Conservation (phyloP, 2,113 vertebrate genomes). For the Pitta sordida region DNA sequence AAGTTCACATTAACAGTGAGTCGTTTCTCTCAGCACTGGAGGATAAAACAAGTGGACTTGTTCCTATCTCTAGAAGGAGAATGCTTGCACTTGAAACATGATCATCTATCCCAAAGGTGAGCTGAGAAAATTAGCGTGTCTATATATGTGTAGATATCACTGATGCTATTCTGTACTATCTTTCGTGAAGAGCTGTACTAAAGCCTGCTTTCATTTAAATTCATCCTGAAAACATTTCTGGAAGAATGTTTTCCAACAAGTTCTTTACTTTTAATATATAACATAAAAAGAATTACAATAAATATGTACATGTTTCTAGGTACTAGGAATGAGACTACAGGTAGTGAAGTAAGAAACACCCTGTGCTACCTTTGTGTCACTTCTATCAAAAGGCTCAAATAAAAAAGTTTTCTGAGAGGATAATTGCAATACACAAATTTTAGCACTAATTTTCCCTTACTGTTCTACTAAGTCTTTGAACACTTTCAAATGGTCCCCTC, state of each 20-base stretch:
- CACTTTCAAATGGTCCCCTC: neutral
- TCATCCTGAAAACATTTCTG: neutral
- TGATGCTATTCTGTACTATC: neutral
- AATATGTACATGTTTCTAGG: neutral
- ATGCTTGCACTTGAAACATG: neutral
- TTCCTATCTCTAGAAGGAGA: neutral
- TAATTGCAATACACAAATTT: neutral
- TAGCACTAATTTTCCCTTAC: neutral
- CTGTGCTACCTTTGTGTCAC: neutral
- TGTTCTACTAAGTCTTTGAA: neutral
- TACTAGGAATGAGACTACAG: neutral
- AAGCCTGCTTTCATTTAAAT: no score
- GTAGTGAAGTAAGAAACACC: neutral
- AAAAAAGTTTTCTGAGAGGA: neutral
- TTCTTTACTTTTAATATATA: neutral
- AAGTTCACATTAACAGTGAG: neutral
- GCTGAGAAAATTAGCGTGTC: neutral
- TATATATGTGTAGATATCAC: neutral
- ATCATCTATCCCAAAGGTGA: neutral
- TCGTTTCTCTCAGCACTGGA: neutral
- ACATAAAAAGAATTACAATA: neutral
- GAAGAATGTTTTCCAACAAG: neutral
- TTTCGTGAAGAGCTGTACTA: neutral
- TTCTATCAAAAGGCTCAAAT: neutral
- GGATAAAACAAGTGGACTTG: neutral